Percentiles rank a stretch among this genome's conserved stretches.
Evolutionary conservation across 2,888 invertebrate species (phyloP).

Genomic region (Steromphala cineraria): DNA sequence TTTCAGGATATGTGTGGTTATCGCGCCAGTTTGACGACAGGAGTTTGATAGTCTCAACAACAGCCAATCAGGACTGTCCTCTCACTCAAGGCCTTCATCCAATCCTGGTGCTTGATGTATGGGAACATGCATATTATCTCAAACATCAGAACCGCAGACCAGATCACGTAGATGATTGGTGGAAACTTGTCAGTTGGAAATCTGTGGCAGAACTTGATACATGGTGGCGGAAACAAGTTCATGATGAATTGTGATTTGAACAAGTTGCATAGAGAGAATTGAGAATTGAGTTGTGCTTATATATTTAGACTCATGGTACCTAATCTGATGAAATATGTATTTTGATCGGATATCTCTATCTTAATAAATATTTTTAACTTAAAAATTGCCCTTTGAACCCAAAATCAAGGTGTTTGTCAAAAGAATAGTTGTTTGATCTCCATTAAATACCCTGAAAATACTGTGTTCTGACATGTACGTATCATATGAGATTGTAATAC

Average conservation of each 20-base stretch:
- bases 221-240: not conserved
- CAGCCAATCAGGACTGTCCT: conserved; percentile 68
- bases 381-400: too few species aligned
- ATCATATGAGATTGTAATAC: too few species aligned
- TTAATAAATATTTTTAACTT: too few species aligned
- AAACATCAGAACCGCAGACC: conserved; percentile 57
- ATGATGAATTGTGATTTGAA: not conserved
- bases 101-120: conserved; percentile 66
- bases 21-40: conserved; percentile 44
- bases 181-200: conserved; percentile 69
- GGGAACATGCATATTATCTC: conserved; percentile 71
- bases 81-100: conserved; percentile 55
- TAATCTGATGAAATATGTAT: too few species aligned
- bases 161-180: conserved; percentile 64
- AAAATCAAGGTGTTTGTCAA: too few species aligned
- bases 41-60: conserved; percentile 52
- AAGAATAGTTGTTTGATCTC: too few species aligned
- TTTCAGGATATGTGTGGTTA: conserved; percentile 69
- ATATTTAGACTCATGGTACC: too few species aligned
- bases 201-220: conserved; percentile 52
- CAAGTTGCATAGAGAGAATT: not conserved
- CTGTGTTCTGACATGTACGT: too few species aligned
- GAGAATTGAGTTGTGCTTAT: too few species aligned
- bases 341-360: too few species aligned
- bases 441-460: too few species aligned